A percentile compares a stretch with the other conserved stretches of the same genome.
phyloP scores from a whole-genome alignment of 2,888 invertebrate species.

The Malachius bipustulatus region DNA sequence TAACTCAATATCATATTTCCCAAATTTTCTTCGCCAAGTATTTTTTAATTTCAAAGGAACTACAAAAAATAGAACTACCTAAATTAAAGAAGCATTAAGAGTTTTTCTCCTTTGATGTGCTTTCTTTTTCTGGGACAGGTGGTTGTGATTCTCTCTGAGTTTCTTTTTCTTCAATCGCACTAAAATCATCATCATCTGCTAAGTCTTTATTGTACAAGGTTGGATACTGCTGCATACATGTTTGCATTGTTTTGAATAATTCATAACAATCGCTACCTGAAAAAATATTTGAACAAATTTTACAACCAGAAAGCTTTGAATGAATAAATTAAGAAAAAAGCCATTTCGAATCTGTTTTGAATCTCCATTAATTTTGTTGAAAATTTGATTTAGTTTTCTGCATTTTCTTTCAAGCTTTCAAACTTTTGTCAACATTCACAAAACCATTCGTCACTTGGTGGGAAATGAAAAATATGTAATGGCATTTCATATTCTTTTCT shows the following conservation, averaged over 20 bases:
- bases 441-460: too few species aligned
- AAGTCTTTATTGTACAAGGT: constrained; percentile 67
- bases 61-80: too few species aligned
- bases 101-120: too few species aligned
- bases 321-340: background rate
- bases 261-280: constrained; percentile 73
- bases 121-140: too few species aligned
- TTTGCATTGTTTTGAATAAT: constrained; percentile 80
- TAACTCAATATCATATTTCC: too few species aligned
- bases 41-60: too few species aligned
- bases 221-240: constrained; percentile 80
- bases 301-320: background rate
- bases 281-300: too few species aligned
- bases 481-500: too few species aligned
- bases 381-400: constrained; percentile 1
- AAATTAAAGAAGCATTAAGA: too few species aligned
- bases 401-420: background rate
- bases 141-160: background rate
- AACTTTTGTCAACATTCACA: constrained; percentile 3
- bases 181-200: constrained; percentile 48
- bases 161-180: constrained; percentile 12
- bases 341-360: background rate
- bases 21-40: too few species aligned
- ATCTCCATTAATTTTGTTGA: background rate
- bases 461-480: too few species aligned